Base-by-base conservation (phyloP, 2,113 vertebrate genomes). In the Sitta europaea region DNA sequence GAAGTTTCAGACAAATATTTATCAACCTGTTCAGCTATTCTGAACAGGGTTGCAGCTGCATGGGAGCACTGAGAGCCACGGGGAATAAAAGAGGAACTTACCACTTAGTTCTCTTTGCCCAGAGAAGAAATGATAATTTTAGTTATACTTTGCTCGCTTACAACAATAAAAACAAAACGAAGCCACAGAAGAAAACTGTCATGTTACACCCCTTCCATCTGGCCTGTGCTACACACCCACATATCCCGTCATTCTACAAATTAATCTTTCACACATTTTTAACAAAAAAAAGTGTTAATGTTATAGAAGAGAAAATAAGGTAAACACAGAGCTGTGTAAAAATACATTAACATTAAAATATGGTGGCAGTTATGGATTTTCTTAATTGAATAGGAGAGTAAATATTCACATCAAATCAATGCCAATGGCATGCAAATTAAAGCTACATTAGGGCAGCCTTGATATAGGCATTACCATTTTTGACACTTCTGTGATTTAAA, bases 221-320 rank as follows among this genome's bases (percentile, higher is more conserved):
- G 98, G 98, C 98, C 97, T 97, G 94, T 95, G 97, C 98, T 97
- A 93, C 94, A 97, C 97, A 98, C 97, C 98, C 98, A 97, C 98
- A 98, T 97, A 97, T 97, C 97, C 98, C 97, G 97, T 98, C 98
- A 96, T 97, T 98, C 98, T 97, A 98, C 98, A 98, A 98, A 98
- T 98, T 98, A 98, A 98, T 98, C 98, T 98, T 98, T 98, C 98
- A 98, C 98, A 98, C 98, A 97, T 98, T 98, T 98, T 97, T 98
- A 98, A 98, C 97, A 92, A 98, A 98, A 96, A 96, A 98, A 98
- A 97, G 98, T 98, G 98, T 98, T 98, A 98, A 98, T 98, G 98
- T 98, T 98, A 98, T 98, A 98, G 98, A 98, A 97, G 97, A 98
- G 97, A 97, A 98, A 97, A 95, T 97, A 98, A 98, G 98, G 98